These are phyloP conservation scores for Formica selysi DNA, from an alignment of 1,140 invertebrate genomes.

Conservation along the genomic window DNA sequence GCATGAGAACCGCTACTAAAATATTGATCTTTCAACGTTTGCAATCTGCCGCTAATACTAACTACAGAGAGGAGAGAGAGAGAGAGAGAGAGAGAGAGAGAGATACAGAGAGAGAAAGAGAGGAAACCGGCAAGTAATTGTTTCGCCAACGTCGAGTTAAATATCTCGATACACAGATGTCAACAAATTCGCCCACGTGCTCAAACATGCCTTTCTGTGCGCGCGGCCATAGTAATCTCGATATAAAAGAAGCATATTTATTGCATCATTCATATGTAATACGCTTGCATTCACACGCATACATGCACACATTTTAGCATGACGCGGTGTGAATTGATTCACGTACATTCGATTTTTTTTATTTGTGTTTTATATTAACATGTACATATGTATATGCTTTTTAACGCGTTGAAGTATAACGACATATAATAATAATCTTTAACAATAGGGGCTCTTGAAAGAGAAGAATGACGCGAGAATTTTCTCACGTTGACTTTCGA, in stretches of 20 bases:
- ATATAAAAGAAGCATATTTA: constrained; percentile 6
- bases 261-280: constrained; percentile 6
- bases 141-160: constrained; percentile 48
- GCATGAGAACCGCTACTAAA: constrained; percentile 61
- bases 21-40: constrained; percentile 60
- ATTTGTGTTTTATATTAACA: background rate
- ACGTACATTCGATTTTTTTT: background rate
- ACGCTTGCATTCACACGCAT: background rate
- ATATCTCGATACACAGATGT: constrained; percentile 42
- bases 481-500: constrained; percentile 37
- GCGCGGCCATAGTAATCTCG: background rate
- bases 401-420: background rate
- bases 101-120: background rate
- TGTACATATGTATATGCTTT: background rate
- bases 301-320: background rate
- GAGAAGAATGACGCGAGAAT: constrained; percentile 31
- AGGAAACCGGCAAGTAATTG: constrained; percentile 23
- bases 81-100: constrained; percentile 27
- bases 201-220: constrained; percentile 31
- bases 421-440: constrained; percentile 3
- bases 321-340: background rate
- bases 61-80: constrained; percentile 29
- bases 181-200: constrained; percentile 56
- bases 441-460: background rate
- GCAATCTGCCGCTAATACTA: constrained; percentile 49